A percentile compares a stretch with the other conserved stretches of the same genome.
Evolutionary conservation across 2,113 vertebrate species (phyloP).

Genomic region (Rhombomys opimus): DNA sequence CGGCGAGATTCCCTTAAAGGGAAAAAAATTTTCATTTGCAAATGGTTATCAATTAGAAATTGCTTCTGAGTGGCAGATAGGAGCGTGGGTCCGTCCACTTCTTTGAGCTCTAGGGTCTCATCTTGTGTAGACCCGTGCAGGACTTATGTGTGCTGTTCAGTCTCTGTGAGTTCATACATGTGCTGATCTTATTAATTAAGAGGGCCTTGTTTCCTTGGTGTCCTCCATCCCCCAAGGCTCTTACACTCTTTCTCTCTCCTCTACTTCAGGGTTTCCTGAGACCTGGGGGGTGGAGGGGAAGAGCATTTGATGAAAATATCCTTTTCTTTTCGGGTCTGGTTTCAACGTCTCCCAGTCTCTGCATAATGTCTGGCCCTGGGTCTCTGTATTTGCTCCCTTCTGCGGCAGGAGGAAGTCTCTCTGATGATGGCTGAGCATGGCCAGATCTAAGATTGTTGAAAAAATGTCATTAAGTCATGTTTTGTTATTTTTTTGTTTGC

Average conservation of each 20-base stretch:
- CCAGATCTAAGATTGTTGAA: not conserved
- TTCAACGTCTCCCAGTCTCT: not conserved
- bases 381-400: not conserved
- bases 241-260: not conserved
- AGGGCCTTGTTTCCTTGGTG: not conserved
- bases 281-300: not conserved
- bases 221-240: not conserved
- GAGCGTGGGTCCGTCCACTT: not conserved
- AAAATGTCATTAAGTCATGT: not conserved
- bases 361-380: not conserved
- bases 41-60: not conserved
- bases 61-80: not conserved
- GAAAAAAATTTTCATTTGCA: not conserved
- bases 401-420: not conserved
- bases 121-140: not conserved
- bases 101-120: no score
- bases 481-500: not conserved
- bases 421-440: not conserved
- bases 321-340: rapidly evolving
- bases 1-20: not conserved
- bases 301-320: not conserved
- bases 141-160: not conserved
- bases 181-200: not conserved
- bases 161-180: not conserved
- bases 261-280: not conserved